Evolutionary conservation across 2,113 vertebrate genomes (phyloP), one percentile per base, ranked within the genome.

Genomic region (Melanotaenia duboulayi): DNA sequence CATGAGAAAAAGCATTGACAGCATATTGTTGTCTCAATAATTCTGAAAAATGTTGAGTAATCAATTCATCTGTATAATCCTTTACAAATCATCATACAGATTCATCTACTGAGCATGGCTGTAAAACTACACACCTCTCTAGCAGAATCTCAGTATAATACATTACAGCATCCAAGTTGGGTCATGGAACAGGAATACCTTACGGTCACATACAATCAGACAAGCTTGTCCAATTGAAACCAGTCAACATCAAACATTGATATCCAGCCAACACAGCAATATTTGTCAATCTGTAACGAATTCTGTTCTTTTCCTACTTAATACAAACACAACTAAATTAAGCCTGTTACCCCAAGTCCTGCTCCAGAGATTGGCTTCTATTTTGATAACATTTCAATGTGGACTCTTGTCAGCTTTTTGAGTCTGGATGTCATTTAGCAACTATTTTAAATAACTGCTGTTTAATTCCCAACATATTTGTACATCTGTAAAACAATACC

Each of bases 81-180:
- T 25, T 71, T 13, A 55, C 63, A 76, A 66, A 61, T 49, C 7
- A 24, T 56, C 10, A 65, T 65, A 65, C 3, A 52, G 50, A 50
- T 74, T 81, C 69, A 56, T 23, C 73, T 72, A n/a, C 50, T 65
- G 60, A 80, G 28, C 56, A 57, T 58, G 49, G 74, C 55, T 48
- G 8, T 68, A 5, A 56, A 63, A 69, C 24, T 32, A 54, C 46
- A 60, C n/a, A 64, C 58, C 40, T 9, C 72, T 66, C 55, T 69
- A 46, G 66, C 16, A 59, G 42, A 70, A 71, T 40, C 63, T 51
- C 11, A 58, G 11, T 54, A 50, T 13, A 39, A 62, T 49, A 56
- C 10, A 51, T 20, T 40, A 60, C 46, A 71, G 64, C 70, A 66
- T 84, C 20, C 3, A 35, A 60, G 44, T 60, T 70, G 51, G 35